A percentile compares a stretch with the other conserved stretches of the same genome.
Evolutionary conservation across 2,113 vertebrate species (phyloP).

Genomic region (Oreochromis tanganicae): DNA sequence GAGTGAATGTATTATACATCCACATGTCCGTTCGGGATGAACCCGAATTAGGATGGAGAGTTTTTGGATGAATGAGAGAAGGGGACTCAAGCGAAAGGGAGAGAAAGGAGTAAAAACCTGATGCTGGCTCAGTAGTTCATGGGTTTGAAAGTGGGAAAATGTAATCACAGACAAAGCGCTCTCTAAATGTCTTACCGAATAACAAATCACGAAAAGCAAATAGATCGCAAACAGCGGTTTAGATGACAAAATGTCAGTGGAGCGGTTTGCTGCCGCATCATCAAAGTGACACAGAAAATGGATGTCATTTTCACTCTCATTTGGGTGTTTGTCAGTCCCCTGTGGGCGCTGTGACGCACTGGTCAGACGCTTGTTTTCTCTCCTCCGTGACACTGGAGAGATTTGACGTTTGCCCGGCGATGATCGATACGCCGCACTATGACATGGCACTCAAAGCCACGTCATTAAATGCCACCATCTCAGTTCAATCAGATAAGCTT

Average conservation of each 20-base stretch:
- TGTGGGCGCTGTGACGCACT: slow-evolving; percentile 1
- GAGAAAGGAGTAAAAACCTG: not conserved
- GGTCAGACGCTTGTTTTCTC: not conserved
- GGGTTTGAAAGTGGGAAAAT: not conserved
- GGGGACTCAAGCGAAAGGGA: not conserved
- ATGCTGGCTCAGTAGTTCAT: not conserved
- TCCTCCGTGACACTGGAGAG: not conserved
- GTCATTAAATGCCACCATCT: not conserved
- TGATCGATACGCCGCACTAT: not conserved
- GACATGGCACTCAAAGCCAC: slow-evolving; percentile 14
- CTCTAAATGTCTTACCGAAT: not conserved
- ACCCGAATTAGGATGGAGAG: slow-evolving; percentile 43
- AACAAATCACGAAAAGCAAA: not conserved
- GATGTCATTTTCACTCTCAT: slow-evolving; percentile 29
- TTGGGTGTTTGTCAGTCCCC: slow-evolving; percentile 21
- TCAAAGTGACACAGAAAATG: slow-evolving; percentile 13
- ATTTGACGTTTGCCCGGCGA: not conserved
- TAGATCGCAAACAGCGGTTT: not conserved
- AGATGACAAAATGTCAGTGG: slow-evolving; percentile 6
- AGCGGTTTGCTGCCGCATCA: not conserved
- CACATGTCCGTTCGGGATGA: slow-evolving; percentile 24
- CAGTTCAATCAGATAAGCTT: not conserved
- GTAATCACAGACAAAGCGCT: not conserved
- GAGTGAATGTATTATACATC: slow-evolving; percentile 58
- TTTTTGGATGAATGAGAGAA: not conserved